Conservation (phyloP, 1,140 invertebrate genomes). For the Vanessa atalanta region DNA sequence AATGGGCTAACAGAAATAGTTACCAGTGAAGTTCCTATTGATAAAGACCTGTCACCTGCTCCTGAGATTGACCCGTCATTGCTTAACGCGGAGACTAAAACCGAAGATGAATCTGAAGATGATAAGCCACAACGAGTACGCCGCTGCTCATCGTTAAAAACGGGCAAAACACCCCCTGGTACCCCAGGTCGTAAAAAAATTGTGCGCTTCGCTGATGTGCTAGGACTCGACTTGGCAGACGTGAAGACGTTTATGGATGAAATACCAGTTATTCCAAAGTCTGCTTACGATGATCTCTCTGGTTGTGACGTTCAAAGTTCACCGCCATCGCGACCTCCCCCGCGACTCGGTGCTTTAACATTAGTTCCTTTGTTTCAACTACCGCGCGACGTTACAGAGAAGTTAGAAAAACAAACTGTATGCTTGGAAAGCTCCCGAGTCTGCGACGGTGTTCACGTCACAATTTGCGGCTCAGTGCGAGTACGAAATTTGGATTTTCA, state of each 20-base stretch:
- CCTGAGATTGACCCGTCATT: slow-evolving; percentile 62
- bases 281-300: slow-evolving; percentile 88
- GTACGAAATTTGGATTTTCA: slow-evolving; percentile 95
- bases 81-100: slow-evolving; percentile 53
- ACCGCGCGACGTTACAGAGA: slow-evolving; percentile 87
- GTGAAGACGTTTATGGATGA: slow-evolving; percentile 94
- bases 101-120: slow-evolving; percentile 66
- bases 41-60: slow-evolving; percentile 61
- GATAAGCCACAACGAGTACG: slow-evolving; percentile 84
- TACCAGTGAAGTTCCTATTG: slow-evolving; percentile 56
- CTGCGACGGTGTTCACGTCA: slow-evolving; percentile 85
- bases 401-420: slow-evolving; percentile 90
- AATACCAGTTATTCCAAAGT: slow-evolving; percentile 92
- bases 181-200: slow-evolving; percentile 95
- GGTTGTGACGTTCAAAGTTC: slow-evolving; percentile 80
- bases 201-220: slow-evolving; percentile 95
- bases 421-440: slow-evolving; percentile 92
- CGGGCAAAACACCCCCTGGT: slow-evolving; percentile 94
- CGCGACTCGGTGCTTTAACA: slow-evolving; percentile 78
- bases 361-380: slow-evolving; percentile 90
- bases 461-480: slow-evolving; percentile 92
- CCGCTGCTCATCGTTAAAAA: slow-evolving; percentile 93
- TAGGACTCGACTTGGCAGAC: slow-evolving; percentile 95
- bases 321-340: slow-evolving; percentile 58
- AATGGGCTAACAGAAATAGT: slow-evolving; percentile 55